phyloP scores from a whole-genome alignment of 2,888 invertebrate species.

The Oscheius sp. region DNA sequence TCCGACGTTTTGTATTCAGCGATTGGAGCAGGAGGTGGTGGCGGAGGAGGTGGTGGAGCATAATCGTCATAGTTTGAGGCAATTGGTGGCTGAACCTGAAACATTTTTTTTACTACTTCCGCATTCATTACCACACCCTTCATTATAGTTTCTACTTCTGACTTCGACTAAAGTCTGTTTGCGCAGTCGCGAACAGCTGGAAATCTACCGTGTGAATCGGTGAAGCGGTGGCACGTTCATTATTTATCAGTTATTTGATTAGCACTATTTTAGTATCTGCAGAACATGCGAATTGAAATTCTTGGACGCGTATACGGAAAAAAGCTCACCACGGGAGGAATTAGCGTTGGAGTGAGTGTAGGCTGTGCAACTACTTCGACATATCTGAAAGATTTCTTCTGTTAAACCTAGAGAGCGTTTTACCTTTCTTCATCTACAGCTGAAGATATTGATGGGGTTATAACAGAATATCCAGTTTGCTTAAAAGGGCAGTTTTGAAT shows the following conservation, averaged over 20 bases:
- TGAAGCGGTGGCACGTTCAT: constrained; percentile 5
- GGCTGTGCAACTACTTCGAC: constrained; percentile 24
- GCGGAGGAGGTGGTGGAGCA: constrained; percentile 40
- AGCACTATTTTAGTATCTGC: constrained; percentile 22
- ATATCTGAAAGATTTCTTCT: constrained; percentile 3
- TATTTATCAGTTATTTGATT: constrained; percentile 14
- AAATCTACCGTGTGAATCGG: constrained; percentile 11
- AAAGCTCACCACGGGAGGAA: constrained; percentile 26
- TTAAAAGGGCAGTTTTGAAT: background rate
- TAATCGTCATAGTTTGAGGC: constrained; percentile 10
- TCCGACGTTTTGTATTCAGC: constrained; percentile 45
- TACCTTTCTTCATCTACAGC: constrained; percentile 27
- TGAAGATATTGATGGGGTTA: constrained; percentile 3
- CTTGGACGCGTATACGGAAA: too few relatives aligned
- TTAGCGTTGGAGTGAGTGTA: constrained; percentile 29
- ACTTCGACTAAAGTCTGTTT: constrained; percentile 2
- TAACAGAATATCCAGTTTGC: constrained; percentile 4
- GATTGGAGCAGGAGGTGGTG: constrained; percentile 36
- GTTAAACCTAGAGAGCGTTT: background rate
- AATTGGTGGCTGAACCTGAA: constrained; percentile 11
- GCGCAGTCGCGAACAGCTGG: constrained; percentile 21
- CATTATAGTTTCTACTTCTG: background rate
- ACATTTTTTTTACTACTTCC: background rate
- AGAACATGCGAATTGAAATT: background rate
- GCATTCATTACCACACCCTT: constrained; percentile 1